Base-by-base conservation (phyloP, 2,888 invertebrate species). In the Salticus scenicus region DNA sequence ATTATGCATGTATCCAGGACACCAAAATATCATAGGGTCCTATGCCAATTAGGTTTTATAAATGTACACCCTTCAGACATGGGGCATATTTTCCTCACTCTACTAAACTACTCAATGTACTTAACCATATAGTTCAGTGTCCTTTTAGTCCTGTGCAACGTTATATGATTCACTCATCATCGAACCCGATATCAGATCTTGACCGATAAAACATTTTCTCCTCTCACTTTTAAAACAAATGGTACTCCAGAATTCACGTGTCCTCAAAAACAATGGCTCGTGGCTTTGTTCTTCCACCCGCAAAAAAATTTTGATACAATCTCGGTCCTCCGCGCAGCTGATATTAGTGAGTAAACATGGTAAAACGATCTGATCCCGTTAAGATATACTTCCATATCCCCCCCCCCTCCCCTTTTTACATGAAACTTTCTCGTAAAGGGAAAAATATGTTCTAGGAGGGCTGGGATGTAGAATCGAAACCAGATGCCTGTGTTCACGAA, bases 291-390 rank as follows among this genome's bases (percentile, higher is more conserved):
- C n/a, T 10, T n/a, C 1, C 1, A 10, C 1, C n/a, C n/a, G 24
- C 63, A 37, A 37, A 37, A 37, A 37, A 37, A 10, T 37, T 37
- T 37, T 10, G 4, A 4, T 37, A 7, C 37, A 37, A 63, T 27
- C 12, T 1, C 63, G 24, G 20, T 24, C 57, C 1, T 20, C 10
- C 24, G 64, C 63, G 82, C 83, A 83, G 83, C 83, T 83, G 83
- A 83, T 77, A 63, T 72, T 66, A 69, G 76, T n/a, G 72, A 47
- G 83, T 83, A 83, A 83, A 83, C 83, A 83, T 47, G 66, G 83
- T 83, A 83, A 83, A 83, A 57, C 51, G 83, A 83, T 83, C 83
- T 83, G 83, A 83, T 83, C 83, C 83, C 76, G 28, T 71, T 77
- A 83, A 83, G 83, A 83, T 83, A 82, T 20, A 47, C 64, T 51